Conservation (phyloP, 2,888 invertebrate genomes). For the Aleiodes leptofemur region DNA sequence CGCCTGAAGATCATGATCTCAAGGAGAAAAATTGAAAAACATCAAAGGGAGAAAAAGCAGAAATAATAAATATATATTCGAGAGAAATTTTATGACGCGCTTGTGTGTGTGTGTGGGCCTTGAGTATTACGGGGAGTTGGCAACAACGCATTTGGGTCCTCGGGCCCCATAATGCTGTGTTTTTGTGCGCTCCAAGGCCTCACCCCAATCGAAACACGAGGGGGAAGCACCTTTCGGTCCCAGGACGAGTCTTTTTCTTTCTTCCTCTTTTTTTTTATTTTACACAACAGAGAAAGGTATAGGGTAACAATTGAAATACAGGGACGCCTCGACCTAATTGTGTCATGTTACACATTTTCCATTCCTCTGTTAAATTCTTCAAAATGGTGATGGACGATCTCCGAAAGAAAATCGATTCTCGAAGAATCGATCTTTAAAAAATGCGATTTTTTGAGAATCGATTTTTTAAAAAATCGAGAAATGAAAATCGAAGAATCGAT, state of each 20-base stretch:
- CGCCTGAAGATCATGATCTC: too few species aligned
- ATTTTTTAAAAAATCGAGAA: too few species aligned
- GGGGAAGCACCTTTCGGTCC: conserved; percentile 33
- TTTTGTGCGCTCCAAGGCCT: conserved; percentile 68
- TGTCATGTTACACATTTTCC: conserved; percentile 62
- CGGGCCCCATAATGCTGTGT: conserved; percentile 58
- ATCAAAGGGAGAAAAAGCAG: not conserved
- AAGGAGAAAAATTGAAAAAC: not conserved
- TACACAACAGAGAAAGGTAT: conserved; percentile 16
- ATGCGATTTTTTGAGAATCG: too few species aligned
- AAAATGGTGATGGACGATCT: too few species aligned
- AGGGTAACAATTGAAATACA: conserved; percentile 60
- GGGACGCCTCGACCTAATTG: conserved; percentile 65
- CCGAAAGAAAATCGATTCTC: too few species aligned
- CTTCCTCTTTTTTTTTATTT: conserved; percentile 13
- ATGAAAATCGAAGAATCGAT: too few species aligned
- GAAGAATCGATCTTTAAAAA: too few species aligned
- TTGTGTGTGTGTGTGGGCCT: conserved; percentile 3
- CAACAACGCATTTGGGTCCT: conserved; percentile 44
- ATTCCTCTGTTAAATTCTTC: too few species aligned
- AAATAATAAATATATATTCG: not conserved
- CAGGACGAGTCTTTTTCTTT: conserved; percentile 33
- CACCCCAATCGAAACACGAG: conserved; percentile 61
- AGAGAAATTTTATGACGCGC: conserved; percentile 19
- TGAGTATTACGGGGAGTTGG: conserved; percentile 27